phyloP scores from a whole-genome alignment of 2,888 invertebrate genomes.

The Morpho deidamia region DNA sequence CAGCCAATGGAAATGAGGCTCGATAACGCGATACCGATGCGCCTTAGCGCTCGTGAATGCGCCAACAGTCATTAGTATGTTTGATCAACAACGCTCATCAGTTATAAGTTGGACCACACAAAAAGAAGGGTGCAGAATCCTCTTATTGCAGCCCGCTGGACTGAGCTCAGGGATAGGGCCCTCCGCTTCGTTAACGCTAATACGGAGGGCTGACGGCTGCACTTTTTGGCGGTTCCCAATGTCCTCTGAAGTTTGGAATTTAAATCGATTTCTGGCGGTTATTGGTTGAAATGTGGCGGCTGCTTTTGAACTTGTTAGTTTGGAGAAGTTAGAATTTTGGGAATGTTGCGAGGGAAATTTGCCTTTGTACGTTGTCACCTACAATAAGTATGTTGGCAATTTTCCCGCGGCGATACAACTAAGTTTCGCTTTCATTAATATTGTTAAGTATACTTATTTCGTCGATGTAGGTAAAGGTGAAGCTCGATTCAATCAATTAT shows the following conservation, averaged over 20 bases:
- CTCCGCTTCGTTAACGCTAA: constrained; percentile 65
- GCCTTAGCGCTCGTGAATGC: no score
- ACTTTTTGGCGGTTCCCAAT: constrained; percentile 51
- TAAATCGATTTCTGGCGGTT: constrained; percentile 10
- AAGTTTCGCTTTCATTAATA: not conserved
- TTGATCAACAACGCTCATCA: not conserved
- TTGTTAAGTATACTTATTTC: not conserved
- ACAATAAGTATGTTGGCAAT: not conserved
- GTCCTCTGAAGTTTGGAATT: constrained; percentile 27
- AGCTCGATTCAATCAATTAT: not conserved
- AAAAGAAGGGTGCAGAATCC: constrained; percentile 68
- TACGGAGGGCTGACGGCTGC: constrained; percentile 63
- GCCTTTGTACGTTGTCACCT: not conserved
- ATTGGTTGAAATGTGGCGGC: constrained; percentile 6
- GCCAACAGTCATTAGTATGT: not conserved
- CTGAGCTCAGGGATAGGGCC: constrained; percentile 38
- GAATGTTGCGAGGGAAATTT: constrained; percentile 1
- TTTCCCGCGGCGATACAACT: not conserved
- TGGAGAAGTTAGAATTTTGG: constrained; percentile 1
- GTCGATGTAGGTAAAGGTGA: not conserved
- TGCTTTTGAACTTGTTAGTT: constrained; percentile 7
- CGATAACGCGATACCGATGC: no score
- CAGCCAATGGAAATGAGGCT: no score
- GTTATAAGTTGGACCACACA: constrained; percentile 30
- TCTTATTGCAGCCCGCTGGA: constrained; percentile 74